Percentiles rank a stretch among this genome's conserved stretches.
Evolutionary conservation across 2,888 invertebrate genomes (phyloP).

Genomic region (Eurytoma californica): DNA sequence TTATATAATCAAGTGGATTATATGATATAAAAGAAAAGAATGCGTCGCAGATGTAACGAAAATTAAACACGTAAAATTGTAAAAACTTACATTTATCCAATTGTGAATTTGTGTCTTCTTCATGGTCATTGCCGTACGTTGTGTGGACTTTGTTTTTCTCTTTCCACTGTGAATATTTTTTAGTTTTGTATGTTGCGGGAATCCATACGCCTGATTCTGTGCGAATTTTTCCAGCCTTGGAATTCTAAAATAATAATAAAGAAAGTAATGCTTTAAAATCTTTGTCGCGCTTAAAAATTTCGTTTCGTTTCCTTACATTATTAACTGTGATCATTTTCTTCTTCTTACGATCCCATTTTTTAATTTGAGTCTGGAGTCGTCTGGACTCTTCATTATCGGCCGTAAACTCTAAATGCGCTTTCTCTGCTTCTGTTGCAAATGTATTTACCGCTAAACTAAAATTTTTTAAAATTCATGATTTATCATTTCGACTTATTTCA

Average conservation of each 20-base stretch:
- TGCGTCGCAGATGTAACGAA: neutral
- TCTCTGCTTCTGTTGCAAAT: constrained; percentile 88
- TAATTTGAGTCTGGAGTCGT: constrained; percentile 79
- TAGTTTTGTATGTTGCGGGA: constrained; percentile 94
- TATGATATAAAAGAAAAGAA: constrained; percentile 33
- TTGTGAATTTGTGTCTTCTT: constrained; percentile 71
- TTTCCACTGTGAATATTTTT: constrained; percentile 92
- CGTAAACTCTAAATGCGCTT: constrained; percentile 88
- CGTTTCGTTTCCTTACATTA: constrained; percentile 75
- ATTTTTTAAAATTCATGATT: constrained; percentile 23
- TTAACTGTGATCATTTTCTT: constrained; percentile 93
- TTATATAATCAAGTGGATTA: constrained; percentile 28
- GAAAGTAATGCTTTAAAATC: constrained; percentile 31
- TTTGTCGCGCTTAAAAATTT: constrained; percentile 25
- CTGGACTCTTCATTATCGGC: constrained; percentile 86
- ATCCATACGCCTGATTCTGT: constrained; percentile 98
- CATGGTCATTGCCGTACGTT: constrained; percentile 72
- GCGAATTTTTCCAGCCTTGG: constrained; percentile 86
- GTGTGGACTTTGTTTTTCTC: constrained; percentile 81
- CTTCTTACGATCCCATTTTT: constrained; percentile 95
- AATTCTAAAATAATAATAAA: constrained; percentile 71
- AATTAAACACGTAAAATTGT: neutral
- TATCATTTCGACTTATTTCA: neutral
- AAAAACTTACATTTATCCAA: constrained; percentile 64
- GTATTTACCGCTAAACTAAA: constrained; percentile 84